Evolutionary conservation across 2,797 vertebrate species (phyloP).

Genomic region (Pangasius larnaudii): DNA sequence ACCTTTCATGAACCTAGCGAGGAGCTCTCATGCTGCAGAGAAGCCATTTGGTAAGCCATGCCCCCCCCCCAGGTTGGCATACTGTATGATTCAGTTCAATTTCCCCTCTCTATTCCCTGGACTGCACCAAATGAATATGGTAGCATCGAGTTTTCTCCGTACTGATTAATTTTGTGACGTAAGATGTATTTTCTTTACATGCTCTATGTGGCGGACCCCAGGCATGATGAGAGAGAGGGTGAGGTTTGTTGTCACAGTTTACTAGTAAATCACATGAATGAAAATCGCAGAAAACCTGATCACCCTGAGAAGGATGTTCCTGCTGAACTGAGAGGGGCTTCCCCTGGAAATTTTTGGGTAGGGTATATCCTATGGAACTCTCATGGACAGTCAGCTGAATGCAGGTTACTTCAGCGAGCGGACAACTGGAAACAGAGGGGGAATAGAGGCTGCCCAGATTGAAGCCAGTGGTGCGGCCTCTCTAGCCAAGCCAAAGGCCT

Average conservation of each 20-base stretch:
- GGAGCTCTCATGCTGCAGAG: neutral
- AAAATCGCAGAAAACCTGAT: neutral
- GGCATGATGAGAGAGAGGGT: neutral
- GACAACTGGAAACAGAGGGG: neutral
- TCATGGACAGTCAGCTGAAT: neutral
- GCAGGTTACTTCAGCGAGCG: neutral
- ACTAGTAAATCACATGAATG: too few relatives aligned
- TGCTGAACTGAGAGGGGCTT: neutral
- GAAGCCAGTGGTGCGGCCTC: neutral
- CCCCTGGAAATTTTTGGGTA: neutral
- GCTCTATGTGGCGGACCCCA: too few relatives aligned
- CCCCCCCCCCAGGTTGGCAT: neutral
- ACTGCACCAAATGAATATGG: too few relatives aligned
- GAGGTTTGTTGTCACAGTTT: too few relatives aligned
- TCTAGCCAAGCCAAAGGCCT: neutral
- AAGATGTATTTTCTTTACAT: too few relatives aligned
- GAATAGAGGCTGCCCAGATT: neutral
- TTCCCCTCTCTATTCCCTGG: too few relatives aligned
- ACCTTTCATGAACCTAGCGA: neutral
- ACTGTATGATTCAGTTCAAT: neutral
- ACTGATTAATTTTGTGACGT: too few relatives aligned
- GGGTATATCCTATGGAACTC: neutral
- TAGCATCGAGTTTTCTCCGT: too few relatives aligned
- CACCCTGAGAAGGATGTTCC: neutral
- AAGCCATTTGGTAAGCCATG: neutral